A percentile compares a stretch with the other conserved stretches of the same genome.
Conservation (phyloP, 2,113 vertebrate species). For the Microcebus ravelobensis region DNA sequence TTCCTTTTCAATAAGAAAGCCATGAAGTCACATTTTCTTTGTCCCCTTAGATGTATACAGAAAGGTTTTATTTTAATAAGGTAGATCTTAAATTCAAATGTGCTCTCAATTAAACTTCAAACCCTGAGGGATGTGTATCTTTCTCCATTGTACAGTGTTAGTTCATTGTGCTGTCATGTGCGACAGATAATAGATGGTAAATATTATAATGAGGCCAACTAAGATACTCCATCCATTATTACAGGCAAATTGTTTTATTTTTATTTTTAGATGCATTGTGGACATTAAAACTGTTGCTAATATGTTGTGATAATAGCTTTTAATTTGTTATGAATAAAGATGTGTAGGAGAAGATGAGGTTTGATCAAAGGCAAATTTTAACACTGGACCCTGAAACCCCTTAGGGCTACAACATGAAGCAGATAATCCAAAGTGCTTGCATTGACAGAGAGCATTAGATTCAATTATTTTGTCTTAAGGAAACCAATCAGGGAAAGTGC, state of each 20-base stretch:
- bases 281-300: slow-evolving; percentile 71
- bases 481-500: slow-evolving; percentile 60
- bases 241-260: slow-evolving; percentile 18
- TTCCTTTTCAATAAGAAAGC: not conserved
- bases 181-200: slow-evolving; percentile 58
- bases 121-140: not conserved
- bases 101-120: not conserved
- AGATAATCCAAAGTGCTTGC: not conserved
- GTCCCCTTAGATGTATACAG: not conserved
- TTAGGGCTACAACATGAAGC: slow-evolving; percentile 32
- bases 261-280: slow-evolving; percentile 69
- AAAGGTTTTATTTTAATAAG: slow-evolving; percentile 35
- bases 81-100: slow-evolving; percentile 30
- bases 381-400: not conserved
- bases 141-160: not conserved
- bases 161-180: not conserved
- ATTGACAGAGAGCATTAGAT: slow-evolving; percentile 57
- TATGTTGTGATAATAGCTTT: slow-evolving; percentile 66
- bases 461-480: slow-evolving; percentile 62
- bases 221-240: slow-evolving; percentile 52
- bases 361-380: slow-evolving; percentile 72
- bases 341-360: slow-evolving; percentile 58
- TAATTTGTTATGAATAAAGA: slow-evolving; percentile 74
- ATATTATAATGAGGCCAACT: slow-evolving; percentile 52
- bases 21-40: not conserved